These are phyloP conservation scores for Xiphias gladius DNA, from an alignment of 2,113 vertebrate species.

Conservation along the genomic window DNA sequence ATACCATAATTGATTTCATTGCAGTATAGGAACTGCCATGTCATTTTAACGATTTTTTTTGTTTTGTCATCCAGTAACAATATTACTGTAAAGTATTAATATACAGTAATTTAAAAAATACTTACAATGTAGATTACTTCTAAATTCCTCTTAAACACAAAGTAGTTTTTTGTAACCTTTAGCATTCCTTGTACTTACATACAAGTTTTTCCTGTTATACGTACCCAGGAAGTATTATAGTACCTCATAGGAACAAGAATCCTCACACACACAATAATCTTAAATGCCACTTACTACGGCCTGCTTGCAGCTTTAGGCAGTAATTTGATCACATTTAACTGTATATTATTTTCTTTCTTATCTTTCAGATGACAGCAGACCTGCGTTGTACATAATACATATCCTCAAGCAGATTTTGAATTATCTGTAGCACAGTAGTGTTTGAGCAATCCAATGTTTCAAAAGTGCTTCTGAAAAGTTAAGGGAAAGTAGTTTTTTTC, in stretches of 20 bases:
- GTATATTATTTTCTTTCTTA: neutral
- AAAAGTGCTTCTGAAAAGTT: neutral
- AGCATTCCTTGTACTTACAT: too few species aligned
- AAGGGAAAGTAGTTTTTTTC: neutral
- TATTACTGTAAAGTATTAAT: too few species aligned
- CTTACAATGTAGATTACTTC: too few species aligned
- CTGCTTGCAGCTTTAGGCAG: neutral
- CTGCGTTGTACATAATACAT: neutral
- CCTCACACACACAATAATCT: neutral
- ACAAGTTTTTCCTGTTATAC: too few species aligned
- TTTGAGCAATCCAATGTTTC: neutral
- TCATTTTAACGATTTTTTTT: too few species aligned
- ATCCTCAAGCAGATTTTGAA: neutral
- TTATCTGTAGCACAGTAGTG: too few species aligned
- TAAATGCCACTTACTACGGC: neutral
- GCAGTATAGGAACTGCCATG: too few species aligned
- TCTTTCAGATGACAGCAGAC: neutral
- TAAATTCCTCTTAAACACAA: too few species aligned
- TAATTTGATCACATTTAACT: neutral
- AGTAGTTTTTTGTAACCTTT: too few species aligned
- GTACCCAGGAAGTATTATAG: neutral
- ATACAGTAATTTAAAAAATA: too few species aligned
- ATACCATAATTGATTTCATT: too few species aligned
- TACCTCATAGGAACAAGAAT: neutral
- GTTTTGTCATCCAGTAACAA: too few species aligned